Evolutionary conservation across 2,888 invertebrate species (phyloP), one percentile per base, ranked within the genome.

Genomic region (Pyralis farinalis): DNA sequence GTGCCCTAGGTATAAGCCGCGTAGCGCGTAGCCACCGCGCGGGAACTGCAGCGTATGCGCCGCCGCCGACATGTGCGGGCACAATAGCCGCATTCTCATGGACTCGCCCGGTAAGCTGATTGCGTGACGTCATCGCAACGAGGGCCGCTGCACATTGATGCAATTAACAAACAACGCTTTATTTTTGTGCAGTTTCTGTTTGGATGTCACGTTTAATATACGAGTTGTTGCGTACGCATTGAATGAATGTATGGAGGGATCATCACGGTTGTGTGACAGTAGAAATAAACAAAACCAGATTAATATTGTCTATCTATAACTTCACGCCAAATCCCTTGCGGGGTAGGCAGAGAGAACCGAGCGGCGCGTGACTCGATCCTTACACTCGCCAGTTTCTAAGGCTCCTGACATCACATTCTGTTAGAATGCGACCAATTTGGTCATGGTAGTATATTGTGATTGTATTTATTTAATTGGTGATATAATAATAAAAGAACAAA

Each of bases 51-150:
- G 71, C 85, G 86, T 85, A 84, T 84, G 84, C 79, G 72, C 63
- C 58, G 72, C 63, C 58, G 64, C 63, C 51, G 55, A 52, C 74
- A 90, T 88, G 88, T 90, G 90, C 82, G 76, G 66, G 50, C 73
- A 90, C 89, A 90, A 89, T 87, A 65, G 84, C 80, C 80, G 70
- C 83, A 87, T 89, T 90, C 89, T 80, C 89, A 90, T 87, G 87
- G 81, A 82, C 79, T 78, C 74, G 77, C 71, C 63, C 77, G 72
- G 79, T 90, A 89, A 90, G 89, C 89, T 87, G 88, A 89, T 89
- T 88, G 85, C 82, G 81, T 87, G 83, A 81, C 88, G 86, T 84
- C 86, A 88, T 70, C 72, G 63, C 61, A 16, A 11, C 56, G 58
- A 58, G 62, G 67, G 55, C 55, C 53, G 46, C 37, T 66, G 58